A percentile compares a stretch with the other conserved stretches of the same genome.
Evolutionary conservation across 2,888 invertebrate species (phyloP).

Genomic region (Limnephilus lunatus): DNA sequence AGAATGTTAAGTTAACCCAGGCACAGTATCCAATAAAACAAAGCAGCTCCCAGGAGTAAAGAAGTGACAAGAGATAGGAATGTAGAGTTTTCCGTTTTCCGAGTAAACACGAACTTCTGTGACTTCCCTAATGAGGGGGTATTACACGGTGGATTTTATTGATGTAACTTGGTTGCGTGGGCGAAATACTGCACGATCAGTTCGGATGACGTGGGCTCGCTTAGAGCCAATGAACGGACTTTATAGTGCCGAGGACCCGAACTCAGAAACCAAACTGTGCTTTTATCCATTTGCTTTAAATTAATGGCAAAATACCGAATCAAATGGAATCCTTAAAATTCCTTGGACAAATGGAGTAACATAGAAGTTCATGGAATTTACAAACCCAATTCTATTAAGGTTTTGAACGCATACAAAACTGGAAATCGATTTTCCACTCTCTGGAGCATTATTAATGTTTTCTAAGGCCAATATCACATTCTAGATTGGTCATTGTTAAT

Average conservation of each 20-base stretch:
- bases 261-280: neutral
- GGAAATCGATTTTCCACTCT: no score
- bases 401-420: no score
- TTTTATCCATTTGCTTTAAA: neutral
- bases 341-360: neutral
- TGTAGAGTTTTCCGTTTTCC: neutral
- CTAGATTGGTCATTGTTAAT: no score
- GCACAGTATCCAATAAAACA: neutral
- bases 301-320: neutral
- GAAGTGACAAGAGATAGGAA: neutral
- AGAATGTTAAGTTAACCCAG: no score
- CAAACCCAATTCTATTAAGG: no score
- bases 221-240: slow-evolving; percentile 1
- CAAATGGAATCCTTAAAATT: neutral
- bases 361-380: neutral
- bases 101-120: slow-evolving; percentile 19
- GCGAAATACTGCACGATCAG: slow-evolving; percentile 12
- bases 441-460: no score
- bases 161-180: slow-evolving; percentile 10
- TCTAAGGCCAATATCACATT: no score
- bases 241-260: neutral
- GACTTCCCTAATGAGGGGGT: slow-evolving; percentile 28
- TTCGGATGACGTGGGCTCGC: neutral
- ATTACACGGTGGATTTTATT: slow-evolving; percentile 20
- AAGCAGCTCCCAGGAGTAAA: neutral